Base-by-base conservation (phyloP, 2,113 vertebrate genomes). In the Marmota flaviventris region DNA sequence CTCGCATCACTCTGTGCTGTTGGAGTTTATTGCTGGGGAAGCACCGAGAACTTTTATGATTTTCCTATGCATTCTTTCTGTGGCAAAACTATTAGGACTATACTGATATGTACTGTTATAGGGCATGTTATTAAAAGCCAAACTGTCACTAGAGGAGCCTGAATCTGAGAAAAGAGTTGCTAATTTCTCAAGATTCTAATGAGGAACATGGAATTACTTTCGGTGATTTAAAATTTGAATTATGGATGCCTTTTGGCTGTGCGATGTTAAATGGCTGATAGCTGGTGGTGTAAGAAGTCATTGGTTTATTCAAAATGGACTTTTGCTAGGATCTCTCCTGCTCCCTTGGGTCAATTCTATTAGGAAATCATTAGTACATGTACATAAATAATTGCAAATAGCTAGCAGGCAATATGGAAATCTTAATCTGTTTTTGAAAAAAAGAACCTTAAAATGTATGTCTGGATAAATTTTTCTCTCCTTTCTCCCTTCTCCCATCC, bases 401-500 rank as follows among this genome's bases (percentile, higher is more conserved):
- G 14, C 72, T 84, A 79, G 53, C 12, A 88, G 81, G 81, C 63
- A 89, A 20, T 69, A 8, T 58, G 82, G 58, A 65, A 7, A 63
- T 63, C 81, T 87, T 83, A 17, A 56, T 48, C 34, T 53, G 12
- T 58, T 84, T 72, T 93, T 86, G 37, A 22, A 88, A 58, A 81
- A 79, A 48, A 61, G 79, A 53, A 87, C 75, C 72, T 95, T 75
- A 90, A 79, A 96, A 76, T 88, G 85, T 27, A 32, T 70, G 56
- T 92, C 37, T 72, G 17, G 79, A 86, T 78, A 53, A 67, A 69
- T 61, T 86, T 37, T 63, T 76, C 10, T 63, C 7, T 76, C 20
- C 25, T 90, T 51, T 78, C 7, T 70, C 34, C 34, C 34, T 70
- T 65, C 63, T 79, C 11, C 45, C 22, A 37, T 87, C 22, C n/a